Evolutionary conservation across 2,888 invertebrate species (phyloP).

Genomic region (Pheosia tremula): DNA sequence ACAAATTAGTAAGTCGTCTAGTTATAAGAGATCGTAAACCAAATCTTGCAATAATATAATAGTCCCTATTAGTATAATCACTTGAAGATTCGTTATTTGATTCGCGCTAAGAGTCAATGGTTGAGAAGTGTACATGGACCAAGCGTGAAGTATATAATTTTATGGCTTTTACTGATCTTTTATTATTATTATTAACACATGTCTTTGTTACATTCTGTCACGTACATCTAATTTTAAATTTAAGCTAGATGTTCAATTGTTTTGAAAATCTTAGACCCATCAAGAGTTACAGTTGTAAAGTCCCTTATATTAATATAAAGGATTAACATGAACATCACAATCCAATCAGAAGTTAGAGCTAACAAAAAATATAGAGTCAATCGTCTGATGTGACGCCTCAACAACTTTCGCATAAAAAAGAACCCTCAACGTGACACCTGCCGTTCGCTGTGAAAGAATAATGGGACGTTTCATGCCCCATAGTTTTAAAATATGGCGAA

Average conservation of each 20-base stretch:
- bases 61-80: too few relatives aligned
- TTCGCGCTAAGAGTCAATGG: too few relatives aligned
- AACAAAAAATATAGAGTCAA: slow-evolving; percentile 35
- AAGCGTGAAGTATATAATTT: too few relatives aligned
- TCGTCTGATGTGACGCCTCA: slow-evolving; percentile 43
- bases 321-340: neutral
- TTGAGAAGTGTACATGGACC: too few relatives aligned
- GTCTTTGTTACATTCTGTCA: too few relatives aligned
- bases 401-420: slow-evolving; percentile 45
- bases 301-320: neutral
- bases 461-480: slow-evolving; percentile 54
- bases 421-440: slow-evolving; percentile 66
- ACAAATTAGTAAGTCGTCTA: too few relatives aligned
- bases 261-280: neutral
- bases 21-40: too few relatives aligned
- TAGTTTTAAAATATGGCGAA: slow-evolving; percentile 23
- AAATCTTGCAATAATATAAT: too few relatives aligned
- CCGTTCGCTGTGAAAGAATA: slow-evolving; percentile 48
- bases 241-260: neutral
- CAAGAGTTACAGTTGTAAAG: neutral
- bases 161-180: too few relatives aligned
- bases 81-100: too few relatives aligned
- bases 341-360: slow-evolving; percentile 13
- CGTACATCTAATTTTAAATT: too few relatives aligned
- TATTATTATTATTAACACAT: too few relatives aligned